These are phyloP conservation scores for Stegastes partitus DNA, from an alignment of 2,113 vertebrate genomes.

Conservation along the genomic window DNA sequence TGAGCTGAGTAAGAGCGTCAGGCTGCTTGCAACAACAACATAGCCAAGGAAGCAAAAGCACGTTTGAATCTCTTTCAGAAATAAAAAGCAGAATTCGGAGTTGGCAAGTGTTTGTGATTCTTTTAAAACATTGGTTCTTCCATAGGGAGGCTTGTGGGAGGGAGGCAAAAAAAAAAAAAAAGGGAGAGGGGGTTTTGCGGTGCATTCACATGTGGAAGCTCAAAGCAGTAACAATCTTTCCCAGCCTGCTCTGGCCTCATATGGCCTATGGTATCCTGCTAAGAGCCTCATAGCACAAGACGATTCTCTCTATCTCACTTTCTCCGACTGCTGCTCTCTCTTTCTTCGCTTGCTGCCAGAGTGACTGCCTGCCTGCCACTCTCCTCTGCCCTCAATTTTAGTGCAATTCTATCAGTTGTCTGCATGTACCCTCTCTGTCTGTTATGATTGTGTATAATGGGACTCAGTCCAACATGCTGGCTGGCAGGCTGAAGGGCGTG, in stretches of 20 bases:
- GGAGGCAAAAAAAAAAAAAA: slow-evolving; percentile 49
- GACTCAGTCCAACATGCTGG: slow-evolving; percentile 73
- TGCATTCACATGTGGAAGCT: slow-evolving; percentile 80
- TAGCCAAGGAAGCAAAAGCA: slow-evolving; percentile 32
- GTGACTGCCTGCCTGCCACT: slow-evolving; percentile 44
- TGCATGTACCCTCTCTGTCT: slow-evolving; percentile 74
- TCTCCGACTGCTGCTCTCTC: slow-evolving; percentile 30
- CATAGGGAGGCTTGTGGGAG: slow-evolving; percentile 72
- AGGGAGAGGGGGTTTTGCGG: slow-evolving; percentile 50
- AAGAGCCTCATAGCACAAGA: slow-evolving; percentile 50
- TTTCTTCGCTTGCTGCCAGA: slow-evolving; percentile 36
- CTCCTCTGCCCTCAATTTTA: slow-evolving; percentile 56
- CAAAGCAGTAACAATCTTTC: slow-evolving; percentile 77
- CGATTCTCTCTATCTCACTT: slow-evolving; percentile 39
- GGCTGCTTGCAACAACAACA: slow-evolving; percentile 36
- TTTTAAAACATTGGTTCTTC: slow-evolving; percentile 75
- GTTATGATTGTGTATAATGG: slow-evolving; percentile 80
- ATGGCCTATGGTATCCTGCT: slow-evolving; percentile 72
- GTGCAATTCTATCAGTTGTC: slow-evolving; percentile 72
- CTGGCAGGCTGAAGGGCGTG: slow-evolving; percentile 79
- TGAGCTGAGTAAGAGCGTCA: slow-evolving; percentile 20
- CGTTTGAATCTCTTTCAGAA: slow-evolving; percentile 54
- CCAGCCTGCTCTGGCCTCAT: slow-evolving; percentile 73
- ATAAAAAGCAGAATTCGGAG: slow-evolving; percentile 67
- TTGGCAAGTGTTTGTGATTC: slow-evolving; percentile 75